A percentile compares a stretch with the other conserved stretches of the same genome.
Evolutionary conservation across 23 tunicate species (phyloP).

Genomic region (Halocynthia aurantium): DNA sequence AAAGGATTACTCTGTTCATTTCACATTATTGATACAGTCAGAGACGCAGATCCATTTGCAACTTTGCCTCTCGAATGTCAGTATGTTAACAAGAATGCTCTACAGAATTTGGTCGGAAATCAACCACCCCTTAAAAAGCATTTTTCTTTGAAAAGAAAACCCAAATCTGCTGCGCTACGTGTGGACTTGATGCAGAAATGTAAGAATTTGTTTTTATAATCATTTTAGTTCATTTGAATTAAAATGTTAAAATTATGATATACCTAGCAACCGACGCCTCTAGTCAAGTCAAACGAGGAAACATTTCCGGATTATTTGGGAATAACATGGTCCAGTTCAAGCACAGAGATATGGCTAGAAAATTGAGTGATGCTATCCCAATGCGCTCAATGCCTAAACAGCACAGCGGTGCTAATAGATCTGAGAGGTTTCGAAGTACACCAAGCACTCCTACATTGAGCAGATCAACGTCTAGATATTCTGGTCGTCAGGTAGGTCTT

Average conservation of each 20-base stretch:
- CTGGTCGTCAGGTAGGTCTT: background rate
- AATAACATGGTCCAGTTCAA: conserved; percentile 71
- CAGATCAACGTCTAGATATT: conserved; percentile 13
- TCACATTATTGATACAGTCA: conserved; percentile 19
- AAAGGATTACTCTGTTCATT: no score
- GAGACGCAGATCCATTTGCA: conserved; percentile 49
- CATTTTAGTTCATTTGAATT: no score
- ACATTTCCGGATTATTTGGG: conserved; percentile 18
- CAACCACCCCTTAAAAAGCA: conserved; percentile 62
- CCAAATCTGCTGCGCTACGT: conserved; percentile 84
- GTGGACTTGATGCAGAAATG: conserved; percentile 68
- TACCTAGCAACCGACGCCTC: conserved; percentile 62
- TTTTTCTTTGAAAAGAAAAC: conserved; percentile 75
- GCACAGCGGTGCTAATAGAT: conserved; percentile 22
- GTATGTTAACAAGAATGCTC: conserved; percentile 65
- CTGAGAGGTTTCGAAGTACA: conserved; percentile 34
- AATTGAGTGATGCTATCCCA: conserved; percentile 58
- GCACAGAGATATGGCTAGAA: conserved; percentile 78
- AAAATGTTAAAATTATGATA: no score
- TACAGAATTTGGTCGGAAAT: conserved; percentile 66
- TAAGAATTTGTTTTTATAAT: conserved; percentile 1
- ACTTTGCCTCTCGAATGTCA: conserved; percentile 88
- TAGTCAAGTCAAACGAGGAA: conserved; percentile 58
- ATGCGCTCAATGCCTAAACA: conserved; percentile 38
- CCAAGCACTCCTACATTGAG: conserved; percentile 10